phyloP scores from a whole-genome alignment of 2,888 invertebrate genomes.

The Hanleya hanleyi region DNA sequence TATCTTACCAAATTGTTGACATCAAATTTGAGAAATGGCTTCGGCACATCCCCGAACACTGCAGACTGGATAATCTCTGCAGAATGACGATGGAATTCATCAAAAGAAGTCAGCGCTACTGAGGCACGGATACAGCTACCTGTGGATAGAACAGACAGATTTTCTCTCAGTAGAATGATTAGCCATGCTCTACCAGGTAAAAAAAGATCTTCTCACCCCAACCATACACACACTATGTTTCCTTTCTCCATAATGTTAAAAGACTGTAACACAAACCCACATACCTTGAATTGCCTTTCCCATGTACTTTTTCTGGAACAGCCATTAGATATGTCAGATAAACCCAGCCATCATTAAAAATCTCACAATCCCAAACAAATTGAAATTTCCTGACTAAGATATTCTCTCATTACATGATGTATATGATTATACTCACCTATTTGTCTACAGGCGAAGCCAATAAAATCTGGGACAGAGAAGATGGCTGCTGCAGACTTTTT shows the following conservation, averaged over 20 bases:
- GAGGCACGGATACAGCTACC: constrained; percentile 63
- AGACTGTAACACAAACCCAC: too few species aligned
- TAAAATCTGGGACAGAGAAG: constrained; percentile 69
- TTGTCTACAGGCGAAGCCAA: constrained; percentile 68
- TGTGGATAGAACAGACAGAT: constrained; percentile 34
- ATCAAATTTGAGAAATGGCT: constrained; percentile 42
- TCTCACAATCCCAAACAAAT: too few species aligned
- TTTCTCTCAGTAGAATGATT: too few species aligned
- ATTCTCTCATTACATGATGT: too few species aligned
- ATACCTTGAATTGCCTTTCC: too few species aligned
- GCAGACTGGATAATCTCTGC: constrained; percentile 61
- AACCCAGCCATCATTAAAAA: too few species aligned
- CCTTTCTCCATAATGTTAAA: too few species aligned
- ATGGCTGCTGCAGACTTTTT: constrained; percentile 52
- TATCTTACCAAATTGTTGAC: constrained; percentile 56
- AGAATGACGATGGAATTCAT: constrained; percentile 68
- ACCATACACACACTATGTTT: too few species aligned
- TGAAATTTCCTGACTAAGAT: not conserved
- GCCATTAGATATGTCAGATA: too few species aligned
- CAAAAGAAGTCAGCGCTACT: constrained; percentile 64
- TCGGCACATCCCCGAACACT: constrained; percentile 52
- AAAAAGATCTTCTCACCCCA: too few species aligned
- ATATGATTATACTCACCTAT: constrained; percentile 50
- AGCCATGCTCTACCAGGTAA: too few species aligned
- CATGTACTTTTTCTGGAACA: too few species aligned